Conservation (phyloP, 2,888 invertebrate genomes). For the Prenolepis imparis region DNA sequence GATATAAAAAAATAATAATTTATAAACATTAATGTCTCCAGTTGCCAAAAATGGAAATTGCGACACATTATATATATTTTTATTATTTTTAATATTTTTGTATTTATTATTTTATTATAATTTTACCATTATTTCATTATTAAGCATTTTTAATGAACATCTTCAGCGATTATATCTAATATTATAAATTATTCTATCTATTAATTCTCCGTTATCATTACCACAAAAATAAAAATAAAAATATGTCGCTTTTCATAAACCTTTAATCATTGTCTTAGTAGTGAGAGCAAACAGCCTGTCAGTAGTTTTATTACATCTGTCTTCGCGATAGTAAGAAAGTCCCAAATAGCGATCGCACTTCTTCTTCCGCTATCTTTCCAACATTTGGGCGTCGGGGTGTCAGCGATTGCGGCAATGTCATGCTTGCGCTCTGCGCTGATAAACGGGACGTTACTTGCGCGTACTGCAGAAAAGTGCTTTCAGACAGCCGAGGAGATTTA, state of each 20-base stretch:
- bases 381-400: conserved; percentile 55
- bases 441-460: conserved; percentile 70
- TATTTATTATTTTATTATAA: neutral
- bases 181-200: neutral
- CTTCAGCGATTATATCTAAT: neutral
- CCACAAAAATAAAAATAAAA: neutral
- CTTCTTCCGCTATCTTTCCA: conserved; percentile 51
- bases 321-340: conserved; percentile 29
- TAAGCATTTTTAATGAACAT: neutral
- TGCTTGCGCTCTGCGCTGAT: conserved; percentile 67
- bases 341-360: conserved; percentile 32
- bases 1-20: neutral
- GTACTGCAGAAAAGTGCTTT: conserved; percentile 69
- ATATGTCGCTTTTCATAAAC: neutral
- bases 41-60: neutral
- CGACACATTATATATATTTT: neutral
- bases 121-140: neutral
- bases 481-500: conserved; percentile 68
- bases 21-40: neutral
- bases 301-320: conserved; percentile 37
- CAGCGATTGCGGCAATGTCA: conserved; percentile 65
- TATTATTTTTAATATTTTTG: neutral
- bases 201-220: neutral
- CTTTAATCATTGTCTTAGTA: neutral
- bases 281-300: neutral